Base-by-base conservation (phyloP, 2,888 invertebrate species). In the Orthonevra nobilis region DNA sequence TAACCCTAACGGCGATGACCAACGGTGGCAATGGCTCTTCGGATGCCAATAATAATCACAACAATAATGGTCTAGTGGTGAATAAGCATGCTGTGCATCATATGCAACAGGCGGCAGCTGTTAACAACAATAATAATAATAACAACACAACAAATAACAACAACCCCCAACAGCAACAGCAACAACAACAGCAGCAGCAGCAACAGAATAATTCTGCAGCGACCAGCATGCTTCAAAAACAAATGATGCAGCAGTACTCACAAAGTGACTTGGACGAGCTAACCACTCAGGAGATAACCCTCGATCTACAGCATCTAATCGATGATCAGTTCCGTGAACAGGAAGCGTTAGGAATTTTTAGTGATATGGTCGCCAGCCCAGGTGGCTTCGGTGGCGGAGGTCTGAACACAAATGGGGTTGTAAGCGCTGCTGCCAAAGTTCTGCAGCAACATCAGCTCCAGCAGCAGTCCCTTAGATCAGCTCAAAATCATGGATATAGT, bases 281-380 rank as follows among this genome's bases (percentile, higher is more conserved):
- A 85, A 96, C 96, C 88, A 95, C 95, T 69, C 96, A 96, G 83
- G 97, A 97, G 89, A 96, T 97, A 87, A 96, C 96, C 82, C 91
- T 97, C 86, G 97, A 97, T 86, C 90, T 97, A 82, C 96, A 97
- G 86, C 95, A 96, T 88, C 92, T 97, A 85, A 97, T 97, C 86
- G 96, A 97, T 90, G 97, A 97, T 88, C 96, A 96, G 90, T 96
- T 97, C 90, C 93, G 94, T 84, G 96, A 96, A 83, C 92, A 92
- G 85, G 92, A 92, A 85, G 90, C 91, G 1, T 89, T 92, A 89
- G 95, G 95, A 28, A 91, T 97, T 36, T 94, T 97, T 88, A 93
- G 93, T 84, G 97, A 97, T 86, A 95, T 97, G 87, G 90, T 96
- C 15, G 94, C 90, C 70, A 90, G 87, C 81, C 87, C 88, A 1